Percentiles rank a stretch among this genome's conserved stretches.
Conservation (phyloP, 2,888 invertebrate species). For the Drosophila limbata region DNA sequence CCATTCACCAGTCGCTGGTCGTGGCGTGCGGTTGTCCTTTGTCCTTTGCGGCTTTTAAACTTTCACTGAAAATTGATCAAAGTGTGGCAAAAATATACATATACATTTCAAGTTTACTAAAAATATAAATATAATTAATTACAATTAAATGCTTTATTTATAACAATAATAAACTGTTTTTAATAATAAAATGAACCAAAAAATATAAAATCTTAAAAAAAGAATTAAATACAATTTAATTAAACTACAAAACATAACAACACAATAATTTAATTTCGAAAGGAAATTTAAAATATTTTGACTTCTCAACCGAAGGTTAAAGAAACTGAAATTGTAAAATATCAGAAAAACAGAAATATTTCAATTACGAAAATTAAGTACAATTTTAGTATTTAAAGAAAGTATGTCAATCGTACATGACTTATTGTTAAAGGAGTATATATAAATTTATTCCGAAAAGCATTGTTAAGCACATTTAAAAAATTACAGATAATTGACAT, state of each 20-base stretch:
- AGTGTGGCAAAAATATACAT: background rate
- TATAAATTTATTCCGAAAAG: no score
- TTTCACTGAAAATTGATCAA: background rate
- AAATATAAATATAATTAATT: background rate
- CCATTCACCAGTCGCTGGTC: constrained; percentile 62
- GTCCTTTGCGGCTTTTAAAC: constrained; percentile 37
- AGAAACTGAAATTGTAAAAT: background rate
- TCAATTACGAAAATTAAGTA: no score
- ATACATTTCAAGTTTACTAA: background rate
- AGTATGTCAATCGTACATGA: background rate
- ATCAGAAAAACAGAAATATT: background rate
- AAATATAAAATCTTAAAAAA: background rate
- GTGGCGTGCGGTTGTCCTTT: constrained; percentile 56
- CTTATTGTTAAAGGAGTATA: no score
- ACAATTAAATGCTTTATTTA: no score
- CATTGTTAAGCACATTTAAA: no score
- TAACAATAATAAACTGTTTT: no score
- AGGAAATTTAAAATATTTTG: background rate
- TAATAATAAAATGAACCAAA: no score
- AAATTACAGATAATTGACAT: no score
- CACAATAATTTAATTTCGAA: background rate
- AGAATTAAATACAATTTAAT: background rate
- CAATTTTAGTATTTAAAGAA: background rate
- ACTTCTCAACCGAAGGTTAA: background rate
- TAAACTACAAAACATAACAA: no score